Evolutionary conservation across 1,140 invertebrate genomes (phyloP), one percentile per base, ranked within the genome.

Genomic region (Onthophagus taurus): DNA sequence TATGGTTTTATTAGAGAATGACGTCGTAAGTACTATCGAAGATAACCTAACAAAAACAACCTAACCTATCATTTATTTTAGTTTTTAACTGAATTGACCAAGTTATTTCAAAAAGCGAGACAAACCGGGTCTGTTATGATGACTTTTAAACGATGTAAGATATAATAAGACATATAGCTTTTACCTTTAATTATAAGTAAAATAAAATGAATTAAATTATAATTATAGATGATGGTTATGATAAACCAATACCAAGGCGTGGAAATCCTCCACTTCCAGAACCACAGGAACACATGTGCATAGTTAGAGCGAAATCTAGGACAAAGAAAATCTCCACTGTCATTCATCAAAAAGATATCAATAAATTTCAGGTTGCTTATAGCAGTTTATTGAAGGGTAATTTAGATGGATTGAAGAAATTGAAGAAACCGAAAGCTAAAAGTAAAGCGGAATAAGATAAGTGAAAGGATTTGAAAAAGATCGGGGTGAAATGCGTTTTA

Each of bases 321-420:
- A 81, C 77, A 20, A 84, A 81, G 51, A 89, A 87, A 72, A 80
- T 90, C 49, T 75, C 78, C 9, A 88, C 85, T 49, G 71, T 87
- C 47, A 81, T 89, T 63, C 76, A 78, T 61, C 77, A 84, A 49
- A 84, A 81, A 59, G 85, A 89, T 68, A 78, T 89, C 1, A 86
- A 85, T 61, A 85, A 83, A 68, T 87, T 89, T 66, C 85, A 88
- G 65, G 72, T 81, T 52, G 82, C 84, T 2, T 90, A 89, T 64
- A 83, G 81, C 59, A 86, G 79, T 68, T 67, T 89, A 47, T 66
- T 90, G 17, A 86, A 85, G 66, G 80, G 77, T n/a, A 89, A 86
- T 65, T 78, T 90, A 62, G 87, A 85, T 70, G 85, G 84, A 48
- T 66, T 91, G 38, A 89, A 88, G 64, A 86, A 89, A 65, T 71